These are phyloP conservation scores for Rhamphomyia laevipes DNA, from an alignment of 2,888 invertebrate species.

Conservation along the genomic window DNA sequence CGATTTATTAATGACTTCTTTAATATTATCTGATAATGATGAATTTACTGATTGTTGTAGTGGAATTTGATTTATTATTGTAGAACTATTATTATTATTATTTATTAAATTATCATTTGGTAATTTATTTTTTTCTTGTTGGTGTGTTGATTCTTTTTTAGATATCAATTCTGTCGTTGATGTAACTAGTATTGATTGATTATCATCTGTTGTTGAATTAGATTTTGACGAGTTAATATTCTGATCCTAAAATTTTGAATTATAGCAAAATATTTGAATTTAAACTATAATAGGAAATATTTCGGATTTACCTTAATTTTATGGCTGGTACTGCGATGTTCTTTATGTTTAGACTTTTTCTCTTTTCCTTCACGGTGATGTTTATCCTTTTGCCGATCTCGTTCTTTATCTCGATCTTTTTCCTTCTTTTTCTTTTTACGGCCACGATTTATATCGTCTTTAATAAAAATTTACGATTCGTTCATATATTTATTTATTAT, in stretches of 20 bases:
- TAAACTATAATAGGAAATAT: background rate
- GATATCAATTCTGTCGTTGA: slow-evolving; percentile 17
- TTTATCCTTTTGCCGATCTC: slow-evolving; percentile 18
- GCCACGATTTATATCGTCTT: slow-evolving; percentile 14
- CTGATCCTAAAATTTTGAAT: background rate
- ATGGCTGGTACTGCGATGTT: slow-evolving; percentile 12
- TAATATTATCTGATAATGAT: too few species aligned
- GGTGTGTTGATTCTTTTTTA: slow-evolving; percentile 8
- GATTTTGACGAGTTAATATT: slow-evolving; percentile 2
- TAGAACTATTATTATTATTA: too few species aligned
- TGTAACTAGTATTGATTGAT: background rate
- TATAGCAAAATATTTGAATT: background rate
- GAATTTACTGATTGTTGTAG: too few species aligned
- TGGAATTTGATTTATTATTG: too few species aligned
- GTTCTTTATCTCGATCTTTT: slow-evolving; percentile 26
- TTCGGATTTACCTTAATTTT: background rate
- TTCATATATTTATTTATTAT: too few species aligned
- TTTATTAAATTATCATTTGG: too few species aligned
- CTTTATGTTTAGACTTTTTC: slow-evolving; percentile 2
- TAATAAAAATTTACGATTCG: too few species aligned
- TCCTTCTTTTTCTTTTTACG: slow-evolving; percentile 37
- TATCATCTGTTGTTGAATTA: slow-evolving; percentile 2
- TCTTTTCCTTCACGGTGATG: slow-evolving; percentile 2
- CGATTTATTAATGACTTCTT: too few species aligned
- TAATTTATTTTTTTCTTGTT: too few species aligned